These are phyloP conservation scores for Mactra quadrangularis DNA, from an alignment of 1,140 invertebrate species.

Conservation along the genomic window DNA sequence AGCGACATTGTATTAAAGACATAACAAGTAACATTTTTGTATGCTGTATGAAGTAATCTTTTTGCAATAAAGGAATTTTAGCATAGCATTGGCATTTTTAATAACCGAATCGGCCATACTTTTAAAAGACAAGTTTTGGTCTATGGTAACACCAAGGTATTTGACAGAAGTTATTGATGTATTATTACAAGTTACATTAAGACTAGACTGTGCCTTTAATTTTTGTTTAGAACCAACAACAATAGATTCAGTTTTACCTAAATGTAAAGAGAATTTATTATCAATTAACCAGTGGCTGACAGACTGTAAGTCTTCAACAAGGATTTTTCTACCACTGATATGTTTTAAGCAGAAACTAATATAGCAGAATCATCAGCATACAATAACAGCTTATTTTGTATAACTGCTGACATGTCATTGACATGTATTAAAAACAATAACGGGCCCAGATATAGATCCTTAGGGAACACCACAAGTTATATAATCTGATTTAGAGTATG, in stretches of 20 bases:
- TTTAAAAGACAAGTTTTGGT: constrained; percentile 8
- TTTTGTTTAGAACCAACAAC: constrained; percentile 8
- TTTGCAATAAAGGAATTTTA: constrained; percentile 37
- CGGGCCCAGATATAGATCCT: constrained; percentile 25
- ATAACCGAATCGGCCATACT: constrained; percentile 13
- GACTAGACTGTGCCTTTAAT: not conserved
- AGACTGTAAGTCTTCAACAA: constrained; percentile 1
- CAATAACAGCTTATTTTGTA: constrained; percentile 15
- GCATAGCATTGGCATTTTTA: constrained; percentile 36
- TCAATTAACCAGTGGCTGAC: constrained; percentile 25
- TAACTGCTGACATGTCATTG: too few relatives aligned
- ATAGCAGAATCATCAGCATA: too few relatives aligned
- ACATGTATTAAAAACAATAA: constrained; percentile 39
- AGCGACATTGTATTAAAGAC: too few relatives aligned
- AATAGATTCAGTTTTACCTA: too few relatives aligned
- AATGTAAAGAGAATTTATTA: constrained; percentile 27
- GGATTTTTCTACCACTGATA: not conserved
- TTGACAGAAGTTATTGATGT: constrained; percentile 15
- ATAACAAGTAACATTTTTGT: constrained; percentile 30
- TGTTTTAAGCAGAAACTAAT: constrained; percentile 6
- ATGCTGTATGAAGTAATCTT: not conserved
- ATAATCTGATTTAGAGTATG: not conserved
- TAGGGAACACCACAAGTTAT: constrained; percentile 32
- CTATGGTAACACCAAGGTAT: constrained; percentile 34
- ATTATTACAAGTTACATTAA: too few relatives aligned